These are phyloP conservation scores for Thecophora atra DNA, from an alignment of 2,888 invertebrate genomes.

Conservation along the genomic window DNA sequence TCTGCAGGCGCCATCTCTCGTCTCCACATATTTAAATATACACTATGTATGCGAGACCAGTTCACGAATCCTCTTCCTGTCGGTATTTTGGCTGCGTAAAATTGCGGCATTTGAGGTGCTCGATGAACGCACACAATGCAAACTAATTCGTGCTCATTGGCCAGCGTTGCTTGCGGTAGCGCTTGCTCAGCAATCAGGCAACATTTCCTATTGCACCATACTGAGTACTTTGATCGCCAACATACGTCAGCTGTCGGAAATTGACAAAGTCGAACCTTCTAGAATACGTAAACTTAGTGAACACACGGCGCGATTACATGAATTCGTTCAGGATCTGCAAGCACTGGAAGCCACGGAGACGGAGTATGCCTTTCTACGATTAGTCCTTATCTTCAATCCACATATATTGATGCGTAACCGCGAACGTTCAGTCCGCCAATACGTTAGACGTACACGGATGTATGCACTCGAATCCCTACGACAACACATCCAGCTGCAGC, in stretches of 20 bases:
- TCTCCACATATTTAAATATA: conserved; percentile 89
- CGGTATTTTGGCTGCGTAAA: conserved; percentile 89
- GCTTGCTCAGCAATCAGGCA: conserved; percentile 87
- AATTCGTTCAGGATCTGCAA: conserved; percentile 80
- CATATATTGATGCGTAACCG: conserved; percentile 68
- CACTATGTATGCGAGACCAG: conserved; percentile 97
- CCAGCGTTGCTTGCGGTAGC: conserved; percentile 91
- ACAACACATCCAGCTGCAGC: conserved; percentile 43
- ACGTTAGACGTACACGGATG: conserved; percentile 59
- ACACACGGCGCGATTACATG: conserved; percentile 83
- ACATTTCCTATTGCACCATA: conserved; percentile 81
- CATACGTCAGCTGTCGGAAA: conserved; percentile 66
- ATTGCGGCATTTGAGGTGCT: conserved; percentile 84
- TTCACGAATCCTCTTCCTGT: conserved; percentile 87
- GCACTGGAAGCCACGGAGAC: conserved; percentile 80
- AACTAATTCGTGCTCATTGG: conserved; percentile 89
- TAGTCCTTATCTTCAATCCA: conserved; percentile 83
- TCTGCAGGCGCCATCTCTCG: conserved; percentile 79
- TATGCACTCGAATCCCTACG: conserved; percentile 56
- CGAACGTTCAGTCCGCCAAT: conserved; percentile 54
- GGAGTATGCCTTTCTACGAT: conserved; percentile 89
- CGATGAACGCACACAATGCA: conserved; percentile 84
- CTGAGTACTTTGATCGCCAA: conserved; percentile 78
- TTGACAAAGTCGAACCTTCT: conserved; percentile 78
- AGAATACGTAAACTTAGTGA: conserved; percentile 81